A percentile compares a stretch with the other conserved stretches of the same genome.
phyloP scores from a whole-genome alignment of 2,888 invertebrate genomes.

The Tinea semifulvella region DNA sequence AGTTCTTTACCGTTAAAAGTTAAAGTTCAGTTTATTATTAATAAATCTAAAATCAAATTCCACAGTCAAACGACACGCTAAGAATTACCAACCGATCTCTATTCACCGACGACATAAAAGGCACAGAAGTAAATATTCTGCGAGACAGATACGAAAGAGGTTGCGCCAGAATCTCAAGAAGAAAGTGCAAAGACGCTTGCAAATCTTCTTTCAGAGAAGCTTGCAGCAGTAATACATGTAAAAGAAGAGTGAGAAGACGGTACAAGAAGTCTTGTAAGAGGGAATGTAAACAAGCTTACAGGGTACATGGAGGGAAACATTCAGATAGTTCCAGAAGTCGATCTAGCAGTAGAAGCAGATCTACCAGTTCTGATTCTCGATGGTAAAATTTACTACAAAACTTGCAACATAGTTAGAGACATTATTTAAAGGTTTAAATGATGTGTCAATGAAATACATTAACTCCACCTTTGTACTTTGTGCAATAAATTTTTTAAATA shows the following conservation, averaged over 20 bases:
- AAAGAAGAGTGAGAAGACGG: not conserved
- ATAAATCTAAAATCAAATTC: not conserved
- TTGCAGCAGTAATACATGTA: not conserved
- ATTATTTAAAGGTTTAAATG: too few species aligned
- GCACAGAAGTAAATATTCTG: not conserved
- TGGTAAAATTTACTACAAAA: too few species aligned
- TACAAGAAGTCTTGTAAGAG: slow-evolving; percentile 4
- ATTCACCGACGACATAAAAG: too few species aligned
- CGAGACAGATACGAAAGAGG: slow-evolving; percentile 4
- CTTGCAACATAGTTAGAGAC: too few species aligned
- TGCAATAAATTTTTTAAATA: too few species aligned
- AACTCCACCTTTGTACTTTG: too few species aligned
- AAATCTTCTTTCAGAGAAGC: not conserved
- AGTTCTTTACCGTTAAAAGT: too few species aligned
- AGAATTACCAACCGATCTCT: too few species aligned
- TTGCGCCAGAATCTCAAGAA: not conserved
- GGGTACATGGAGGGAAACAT: not conserved
- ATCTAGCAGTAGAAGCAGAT: not conserved
- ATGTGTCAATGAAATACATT: too few species aligned
- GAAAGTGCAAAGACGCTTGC: slow-evolving; percentile 5
- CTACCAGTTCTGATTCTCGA: not conserved
- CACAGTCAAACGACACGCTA: not conserved
- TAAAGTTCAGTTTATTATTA: too few species aligned
- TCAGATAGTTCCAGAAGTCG: not conserved
- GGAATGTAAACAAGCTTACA: slow-evolving; percentile 12